Evolutionary conservation across 2,888 invertebrate genomes (phyloP).

Genomic region (Cenopis cana): DNA sequence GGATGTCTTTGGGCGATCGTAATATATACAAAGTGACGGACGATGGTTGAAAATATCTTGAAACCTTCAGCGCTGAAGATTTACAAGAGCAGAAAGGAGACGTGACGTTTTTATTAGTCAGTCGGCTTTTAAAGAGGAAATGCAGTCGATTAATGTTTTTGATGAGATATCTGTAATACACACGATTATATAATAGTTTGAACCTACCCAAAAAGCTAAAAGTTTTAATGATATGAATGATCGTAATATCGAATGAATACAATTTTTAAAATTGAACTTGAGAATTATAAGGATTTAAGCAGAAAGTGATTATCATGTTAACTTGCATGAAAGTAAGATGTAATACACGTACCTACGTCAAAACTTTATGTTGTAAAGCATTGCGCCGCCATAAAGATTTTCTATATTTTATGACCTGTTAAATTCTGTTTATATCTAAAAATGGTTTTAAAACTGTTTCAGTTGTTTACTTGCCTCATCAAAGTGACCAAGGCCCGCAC

Average conservation of each 20-base stretch:
- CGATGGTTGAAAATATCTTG: slow-evolving; percentile 73
- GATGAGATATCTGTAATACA: neutral
- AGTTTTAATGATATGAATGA: neutral
- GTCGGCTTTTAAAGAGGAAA: slow-evolving; percentile 14
- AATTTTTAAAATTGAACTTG: too few species aligned
- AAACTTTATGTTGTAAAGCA: slow-evolving; percentile 1
- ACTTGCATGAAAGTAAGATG: too few species aligned
- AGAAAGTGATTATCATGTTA: neutral
- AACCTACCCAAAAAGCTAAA: neutral
- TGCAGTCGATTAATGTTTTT: slow-evolving; percentile 11
- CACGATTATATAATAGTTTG: slow-evolving; percentile 2
- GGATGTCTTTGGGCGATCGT: slow-evolving; percentile 76
- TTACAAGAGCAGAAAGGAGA: slow-evolving; percentile 19
- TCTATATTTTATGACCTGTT: slow-evolving; percentile 43
- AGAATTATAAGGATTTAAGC: too few species aligned
- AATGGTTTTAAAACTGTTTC: slow-evolving; percentile 39
- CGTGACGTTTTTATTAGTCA: slow-evolving; percentile 18
- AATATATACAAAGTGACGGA: slow-evolving; percentile 68
- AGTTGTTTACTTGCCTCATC: slow-evolving; percentile 39
- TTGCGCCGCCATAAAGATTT: slow-evolving; percentile 4
- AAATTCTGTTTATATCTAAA: slow-evolving; percentile 37
- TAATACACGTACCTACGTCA: neutral
- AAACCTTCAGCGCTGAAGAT: slow-evolving; percentile 47
- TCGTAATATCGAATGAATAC: too few species aligned
- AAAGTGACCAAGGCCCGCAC: slow-evolving; percentile 42